Conservation (phyloP, 2,113 vertebrate genomes). For the Podarcis muralis region DNA sequence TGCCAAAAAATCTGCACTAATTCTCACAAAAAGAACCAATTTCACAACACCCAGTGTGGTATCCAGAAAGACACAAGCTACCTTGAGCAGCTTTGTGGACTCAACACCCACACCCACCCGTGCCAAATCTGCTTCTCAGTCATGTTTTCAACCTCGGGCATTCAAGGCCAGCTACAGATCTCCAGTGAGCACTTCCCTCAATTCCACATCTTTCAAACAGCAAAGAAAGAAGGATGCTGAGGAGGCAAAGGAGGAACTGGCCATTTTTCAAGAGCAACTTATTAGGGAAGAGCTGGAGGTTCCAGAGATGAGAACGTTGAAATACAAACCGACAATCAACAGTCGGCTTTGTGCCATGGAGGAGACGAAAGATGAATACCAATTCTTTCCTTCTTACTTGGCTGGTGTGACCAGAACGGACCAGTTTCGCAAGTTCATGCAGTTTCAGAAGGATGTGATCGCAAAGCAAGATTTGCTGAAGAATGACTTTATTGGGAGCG, state of each 20-base stretch:
- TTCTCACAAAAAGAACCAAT: not conserved
- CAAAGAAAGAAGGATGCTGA: not conserved
- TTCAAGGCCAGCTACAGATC: not conserved
- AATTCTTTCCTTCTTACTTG: conserved; percentile 49
- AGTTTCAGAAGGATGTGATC: conserved; percentile 63
- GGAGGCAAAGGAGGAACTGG: conserved; percentile 6
- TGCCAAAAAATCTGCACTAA: conserved; percentile 43
- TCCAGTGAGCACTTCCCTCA: not conserved
- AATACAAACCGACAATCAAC: conserved; percentile 17
- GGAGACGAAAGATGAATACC: not conserved
- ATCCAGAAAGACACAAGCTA: conserved; percentile 57
- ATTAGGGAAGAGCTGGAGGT: conserved; percentile 43
- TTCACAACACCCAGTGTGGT: not conserved
- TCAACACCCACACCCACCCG: conserved; percentile 32
- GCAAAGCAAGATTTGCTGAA: conserved; percentile 55
- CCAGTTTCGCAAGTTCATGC: conserved; percentile 59
- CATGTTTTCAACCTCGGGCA: not conserved
- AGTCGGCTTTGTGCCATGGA: conserved; percentile 21
- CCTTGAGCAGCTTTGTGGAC: conserved; percentile 39
- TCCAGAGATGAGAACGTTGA: conserved; percentile 60
- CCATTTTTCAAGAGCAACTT: fast-evolving
- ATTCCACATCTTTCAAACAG: not conserved
- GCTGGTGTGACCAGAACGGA: conserved; percentile 53
- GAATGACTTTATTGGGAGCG: conserved; percentile 40
- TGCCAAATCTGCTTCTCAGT: not conserved